These are phyloP conservation scores for Garra rufa DNA, from an alignment of 2,113 vertebrate species.

Conservation along the genomic window DNA sequence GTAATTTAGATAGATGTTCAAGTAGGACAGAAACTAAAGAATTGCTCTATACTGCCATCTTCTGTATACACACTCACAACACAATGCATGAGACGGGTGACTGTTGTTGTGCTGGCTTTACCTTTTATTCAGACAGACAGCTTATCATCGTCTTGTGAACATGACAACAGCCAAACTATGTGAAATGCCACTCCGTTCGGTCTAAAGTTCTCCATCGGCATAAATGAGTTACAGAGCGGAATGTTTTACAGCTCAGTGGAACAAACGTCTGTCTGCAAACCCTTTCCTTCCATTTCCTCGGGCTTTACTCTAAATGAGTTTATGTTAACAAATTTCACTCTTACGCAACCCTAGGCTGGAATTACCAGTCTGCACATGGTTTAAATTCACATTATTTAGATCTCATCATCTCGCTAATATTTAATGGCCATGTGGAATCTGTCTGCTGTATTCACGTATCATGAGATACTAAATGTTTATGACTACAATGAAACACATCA, in stretches of 20 bases:
- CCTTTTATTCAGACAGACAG: neutral
- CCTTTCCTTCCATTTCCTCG: neutral
- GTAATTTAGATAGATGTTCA: neutral
- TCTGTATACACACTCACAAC: slow-evolving; percentile 4
- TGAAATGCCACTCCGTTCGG: neutral
- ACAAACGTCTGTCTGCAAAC: neutral
- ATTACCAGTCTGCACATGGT: neutral
- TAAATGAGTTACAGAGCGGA: neutral
- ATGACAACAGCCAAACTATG: neutral
- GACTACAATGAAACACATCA: neutral
- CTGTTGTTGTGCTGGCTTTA: neutral
- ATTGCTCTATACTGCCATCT: slow-evolving; percentile 5
- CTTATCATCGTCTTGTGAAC: neutral
- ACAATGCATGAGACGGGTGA: neutral
- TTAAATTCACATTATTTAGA: neutral
- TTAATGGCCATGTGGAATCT: neutral
- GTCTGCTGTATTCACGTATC: neutral
- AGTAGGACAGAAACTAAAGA: neutral
- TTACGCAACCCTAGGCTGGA: slow-evolving; percentile 1
- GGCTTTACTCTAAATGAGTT: neutral
- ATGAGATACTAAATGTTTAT: neutral
- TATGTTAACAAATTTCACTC: neutral
- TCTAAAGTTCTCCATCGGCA: neutral
- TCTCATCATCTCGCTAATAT: neutral
- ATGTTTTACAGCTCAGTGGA: slow-evolving; percentile 10